A percentile compares a stretch with the other conserved stretches of the same genome.
These are phyloP conservation scores for Ornithoptera priamus DNA, from an alignment of 2,888 invertebrate genomes.

Conservation along the genomic window DNA sequence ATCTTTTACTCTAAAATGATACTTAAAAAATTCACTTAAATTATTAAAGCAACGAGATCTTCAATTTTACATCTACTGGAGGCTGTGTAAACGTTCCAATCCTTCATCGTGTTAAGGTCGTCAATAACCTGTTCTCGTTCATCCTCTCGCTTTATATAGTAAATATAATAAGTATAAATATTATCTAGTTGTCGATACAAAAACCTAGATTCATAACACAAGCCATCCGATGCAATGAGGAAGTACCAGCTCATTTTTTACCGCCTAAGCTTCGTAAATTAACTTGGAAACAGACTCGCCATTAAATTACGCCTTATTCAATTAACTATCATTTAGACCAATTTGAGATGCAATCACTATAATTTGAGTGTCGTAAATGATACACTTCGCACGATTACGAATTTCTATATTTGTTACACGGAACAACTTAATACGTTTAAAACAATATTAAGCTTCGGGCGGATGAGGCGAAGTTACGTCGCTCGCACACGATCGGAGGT, in stretches of 20 bases:
- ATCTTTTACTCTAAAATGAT: too few relatives aligned
- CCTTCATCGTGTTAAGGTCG: too few relatives aligned
- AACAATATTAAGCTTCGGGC: constrained; percentile 14
- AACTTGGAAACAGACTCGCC: constrained; percentile 5
- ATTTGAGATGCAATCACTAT: constrained; percentile 20
- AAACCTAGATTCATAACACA: too few relatives aligned
- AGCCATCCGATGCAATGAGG: constrained; percentile 2
- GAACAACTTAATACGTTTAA: constrained; percentile 12
- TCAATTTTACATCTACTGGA: too few relatives aligned
- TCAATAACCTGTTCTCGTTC: too few relatives aligned
- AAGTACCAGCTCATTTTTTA: constrained; percentile 5
- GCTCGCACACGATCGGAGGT: constrained; percentile 7
- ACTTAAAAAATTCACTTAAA: too few relatives aligned
- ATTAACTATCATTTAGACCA: constrained; percentile 19
- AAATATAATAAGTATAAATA: too few relatives aligned
- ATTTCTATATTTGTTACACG: constrained; percentile 25
- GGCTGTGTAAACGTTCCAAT: too few relatives aligned
- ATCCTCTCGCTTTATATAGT: too few relatives aligned
- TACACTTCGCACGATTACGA: constrained; percentile 8
- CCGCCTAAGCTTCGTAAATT: not conserved
- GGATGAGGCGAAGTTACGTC: constrained; percentile 6
- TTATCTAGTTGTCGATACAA: too few relatives aligned
- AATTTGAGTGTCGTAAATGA: constrained; percentile 16
- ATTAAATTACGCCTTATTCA: constrained; percentile 3
- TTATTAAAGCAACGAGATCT: too few relatives aligned